Base-by-base conservation (phyloP, 2,888 invertebrate species). In the Polydrusus cervinus region DNA sequence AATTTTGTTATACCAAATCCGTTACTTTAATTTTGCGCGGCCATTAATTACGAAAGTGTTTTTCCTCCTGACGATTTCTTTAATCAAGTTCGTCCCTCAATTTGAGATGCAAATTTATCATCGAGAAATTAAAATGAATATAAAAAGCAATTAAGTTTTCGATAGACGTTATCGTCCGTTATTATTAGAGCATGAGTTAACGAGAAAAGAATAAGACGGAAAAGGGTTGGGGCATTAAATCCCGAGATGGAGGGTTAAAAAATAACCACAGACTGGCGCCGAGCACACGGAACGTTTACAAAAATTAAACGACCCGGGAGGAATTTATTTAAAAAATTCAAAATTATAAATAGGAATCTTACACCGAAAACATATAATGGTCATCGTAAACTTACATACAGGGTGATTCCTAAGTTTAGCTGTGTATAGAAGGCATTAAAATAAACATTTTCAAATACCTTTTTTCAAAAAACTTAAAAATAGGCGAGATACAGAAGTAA, bases 201-300 rank as follows among this genome's bases (percentile, higher is more conserved):
- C 78, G 82, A 80, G 81, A 79, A 82, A 83, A 83, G 82, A 83
- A 83, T 83, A 81, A 83, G 82, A 81, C 45, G 69, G 66, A 25
- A 71, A 55, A 74, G 69, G 70, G 64, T 74, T 74, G 69, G 68
- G 55, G 62, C 70, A 55, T 74, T 74, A 60, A 55, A 68, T 71
- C 43, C 49, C 18, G 34, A 45, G 30, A 34, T 51, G 64, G 71
- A 67, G 57, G 72, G 66, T 65, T 66, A 72, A 72, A 72, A 72
- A 72, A 72, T 65, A 72, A 65, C 72, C 67, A 61, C 66, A 72
- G 72, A 67, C 72, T 72, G 72, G 72, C 72, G 72, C 72, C 72
- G 47, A 55, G 53, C 20, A 49, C 53, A 60, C 30, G 13, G 34
- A 38, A 60, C 38, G 9, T 18, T 38, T 20, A 38, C 57, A 30